Evolutionary conservation across 2,888 invertebrate genomes (phyloP), one percentile per base, ranked within the genome.

Genomic region (Willowsia nigromaculata): DNA sequence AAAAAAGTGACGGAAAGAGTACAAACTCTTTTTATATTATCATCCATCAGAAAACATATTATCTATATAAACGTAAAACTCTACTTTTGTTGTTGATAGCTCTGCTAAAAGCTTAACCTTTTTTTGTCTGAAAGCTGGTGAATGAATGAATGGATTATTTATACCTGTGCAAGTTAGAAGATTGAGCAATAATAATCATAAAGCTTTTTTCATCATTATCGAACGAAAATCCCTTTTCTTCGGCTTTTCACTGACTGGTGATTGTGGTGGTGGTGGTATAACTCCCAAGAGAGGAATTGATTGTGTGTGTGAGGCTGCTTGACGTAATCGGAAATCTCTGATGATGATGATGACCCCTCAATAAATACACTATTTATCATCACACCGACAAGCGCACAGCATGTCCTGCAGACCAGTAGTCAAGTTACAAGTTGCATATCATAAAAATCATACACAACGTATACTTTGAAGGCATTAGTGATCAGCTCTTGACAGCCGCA

Each of bases 301-400:
- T 84, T 84, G 81, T 89, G 81, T 88, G 85, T 71, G 84, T 80
- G 84, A 71, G 85, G 90, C 62, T 71, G 87, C 87, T 91, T 92
- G 92, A 92, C 91, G 91, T 91, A 92, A 92, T 91, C 90, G 92
- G 91, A 90, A 92, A 91, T 92, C 90, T 91, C 89, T 91, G 92
- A 92, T 81, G 81, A 81, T 81, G 81, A 62, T 78, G 78, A 78
- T 92, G 91, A 91, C 90, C 91, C 91, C 91, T 91, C 92, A 92
- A 92, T 92, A 91, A 92, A 91, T 91, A 92, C 91, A 91, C 91
- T 91, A 92, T 92, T 92, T 92, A 92, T 92, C 91, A 90, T 90
- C 84, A 27, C 65, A 87, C 90, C 90, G 86, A 83, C 85, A 81
- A 80, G 80, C 80, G 53, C 86, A 68, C 86, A 86, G 86, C 86